phyloP scores from a whole-genome alignment of 2,113 vertebrate species.

The Rousettus leschenaultii region DNA sequence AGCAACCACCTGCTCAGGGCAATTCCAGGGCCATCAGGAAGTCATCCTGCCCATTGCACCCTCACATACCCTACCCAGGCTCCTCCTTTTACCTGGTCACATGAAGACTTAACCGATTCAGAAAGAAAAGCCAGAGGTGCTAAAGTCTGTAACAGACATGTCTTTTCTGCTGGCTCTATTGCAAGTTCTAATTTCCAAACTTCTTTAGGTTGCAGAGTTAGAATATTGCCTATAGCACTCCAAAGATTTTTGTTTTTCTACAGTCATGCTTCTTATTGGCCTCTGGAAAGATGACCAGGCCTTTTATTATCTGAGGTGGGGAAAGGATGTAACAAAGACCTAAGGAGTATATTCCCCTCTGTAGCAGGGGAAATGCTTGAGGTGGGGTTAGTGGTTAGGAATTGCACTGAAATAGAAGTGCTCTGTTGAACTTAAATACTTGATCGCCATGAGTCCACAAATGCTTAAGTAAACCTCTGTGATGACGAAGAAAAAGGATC shows the following conservation, averaged over 20 bases:
- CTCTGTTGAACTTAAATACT: background rate
- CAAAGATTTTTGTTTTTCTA: background rate
- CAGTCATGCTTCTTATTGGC: background rate
- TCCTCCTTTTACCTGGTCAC: background rate
- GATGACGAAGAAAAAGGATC: background rate
- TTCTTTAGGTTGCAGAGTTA: background rate
- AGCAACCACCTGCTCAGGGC: background rate
- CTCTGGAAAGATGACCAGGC: background rate
- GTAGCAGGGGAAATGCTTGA: background rate
- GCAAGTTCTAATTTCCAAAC: background rate
- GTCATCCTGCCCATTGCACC: rapidly evolving
- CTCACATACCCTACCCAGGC: rapidly evolving
- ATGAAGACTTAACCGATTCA: background rate
- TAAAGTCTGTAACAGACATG: background rate
- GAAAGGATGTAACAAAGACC: background rate
- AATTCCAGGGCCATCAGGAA: background rate
- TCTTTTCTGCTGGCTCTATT: background rate
- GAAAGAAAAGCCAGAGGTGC: background rate
- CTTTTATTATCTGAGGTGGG: background rate
- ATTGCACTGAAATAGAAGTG: background rate
- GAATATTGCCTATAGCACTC: background rate
- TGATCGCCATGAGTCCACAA: background rate
- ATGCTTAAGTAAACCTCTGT: background rate
- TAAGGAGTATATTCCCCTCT: background rate
- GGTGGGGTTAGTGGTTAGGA: background rate